Evolutionary conservation across 1,140 invertebrate species (phyloP), one percentile per base, ranked within the genome.

Genomic region (Lerema accius): DNA sequence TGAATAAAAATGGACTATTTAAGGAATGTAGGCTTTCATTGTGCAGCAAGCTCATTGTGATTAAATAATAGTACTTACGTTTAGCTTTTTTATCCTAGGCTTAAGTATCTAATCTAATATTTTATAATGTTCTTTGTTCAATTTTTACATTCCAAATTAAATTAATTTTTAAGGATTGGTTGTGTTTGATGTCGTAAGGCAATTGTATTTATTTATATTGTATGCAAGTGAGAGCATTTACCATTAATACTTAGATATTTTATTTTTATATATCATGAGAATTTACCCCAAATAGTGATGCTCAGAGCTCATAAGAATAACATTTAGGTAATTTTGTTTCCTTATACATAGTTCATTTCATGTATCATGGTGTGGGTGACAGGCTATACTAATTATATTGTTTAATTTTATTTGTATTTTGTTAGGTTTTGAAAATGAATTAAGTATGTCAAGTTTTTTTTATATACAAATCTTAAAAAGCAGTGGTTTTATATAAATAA

Each of bases 1-100:
- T 23, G 94, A 95, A 91, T 95, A 92, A 92, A 39, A 45, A 58
- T 51, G 43, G 66, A 60, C 69, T 49, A 68, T 43, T 59, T 51
- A 61, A 56, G 39, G 61, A 67, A 73, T 71, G 65, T 67, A 73
- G 63, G 82, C 84, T 86, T 81, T 82, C 78, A 80, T 78, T 78
- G 45, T 71, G 82, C 79, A 81, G 84, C 82, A 82, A 82, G 74
- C 76, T 84, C 73, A 86, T 83, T 89, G 84, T 88, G 83, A 87
- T 90, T 76, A 71, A 76, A 78, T 69, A 73, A 69, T 82, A 82
- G 82, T 90, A 88, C 84, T 89, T 86, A 86, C 70, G 73, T 74
- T 82, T 85, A 84, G 79, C 80, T 86, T 90, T 87, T 86, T 84
- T 84, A 85, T 82, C 61, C 66, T 87, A 88, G 79, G 72, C 62